Evolutionary conservation across 2,797 vertebrate species (phyloP).

Genomic region (Sitta carolinensis): DNA sequence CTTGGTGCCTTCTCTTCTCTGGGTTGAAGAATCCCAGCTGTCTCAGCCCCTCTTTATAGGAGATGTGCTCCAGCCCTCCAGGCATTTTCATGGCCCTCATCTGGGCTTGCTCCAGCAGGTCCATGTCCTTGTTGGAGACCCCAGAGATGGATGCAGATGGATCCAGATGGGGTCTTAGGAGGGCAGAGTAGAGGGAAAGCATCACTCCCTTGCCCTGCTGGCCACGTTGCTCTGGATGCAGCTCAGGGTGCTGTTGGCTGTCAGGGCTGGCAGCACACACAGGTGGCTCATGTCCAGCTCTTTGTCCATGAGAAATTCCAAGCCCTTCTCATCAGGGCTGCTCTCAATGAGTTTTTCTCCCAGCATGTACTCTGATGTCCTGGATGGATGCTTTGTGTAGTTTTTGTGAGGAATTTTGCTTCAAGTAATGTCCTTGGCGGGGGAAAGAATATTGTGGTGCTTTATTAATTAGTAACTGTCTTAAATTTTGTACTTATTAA

Average conservation of each 20-base stretch:
- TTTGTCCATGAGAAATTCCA: background rate
- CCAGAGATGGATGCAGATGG: background rate
- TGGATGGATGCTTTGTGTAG: background rate
- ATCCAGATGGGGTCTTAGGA: accelerated
- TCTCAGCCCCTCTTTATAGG: background rate
- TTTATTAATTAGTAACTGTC: background rate
- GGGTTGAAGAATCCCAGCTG: background rate
- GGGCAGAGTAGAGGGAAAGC: background rate
- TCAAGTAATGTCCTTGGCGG: background rate
- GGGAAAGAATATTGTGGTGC: background rate
- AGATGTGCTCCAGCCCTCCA: background rate
- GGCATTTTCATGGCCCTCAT: background rate
- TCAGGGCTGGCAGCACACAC: background rate
- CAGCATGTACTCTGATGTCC: background rate
- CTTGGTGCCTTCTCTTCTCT: background rate
- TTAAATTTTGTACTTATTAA: background rate
- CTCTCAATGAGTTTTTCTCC: background rate
- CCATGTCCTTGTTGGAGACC: background rate
- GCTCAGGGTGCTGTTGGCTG: background rate
- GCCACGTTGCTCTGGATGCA: background rate
- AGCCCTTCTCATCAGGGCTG: background rate
- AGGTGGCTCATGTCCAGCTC: background rate
- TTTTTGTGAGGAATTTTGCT: background rate
- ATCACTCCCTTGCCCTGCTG: background rate
- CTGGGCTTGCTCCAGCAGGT: background rate